Evolutionary conservation across 2,888 invertebrate genomes (phyloP), one percentile per base, ranked within the genome.

Genomic region (Geophilus truncorum): DNA sequence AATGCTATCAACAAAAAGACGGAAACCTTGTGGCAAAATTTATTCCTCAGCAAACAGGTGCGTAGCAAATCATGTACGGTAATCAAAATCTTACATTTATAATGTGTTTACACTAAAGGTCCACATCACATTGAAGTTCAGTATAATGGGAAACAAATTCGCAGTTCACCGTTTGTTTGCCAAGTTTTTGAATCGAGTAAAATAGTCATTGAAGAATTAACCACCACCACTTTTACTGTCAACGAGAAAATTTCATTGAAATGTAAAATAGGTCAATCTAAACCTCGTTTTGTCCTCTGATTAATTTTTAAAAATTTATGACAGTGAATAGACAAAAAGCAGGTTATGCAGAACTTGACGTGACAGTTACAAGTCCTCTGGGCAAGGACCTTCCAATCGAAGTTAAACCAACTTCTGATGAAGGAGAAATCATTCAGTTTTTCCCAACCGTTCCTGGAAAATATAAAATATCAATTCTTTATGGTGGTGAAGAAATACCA

Each of bases 1-100:
- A 96, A 81, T 97, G 98, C 86, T 97, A 97, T 87, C 96, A 96
- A 86, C 98, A 98, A 82, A 95, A 97, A 85, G 96, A 97, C 82
- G 98, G 98, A 1, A 93, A 96, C 85, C 89, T 97, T 81, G 92
- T 96, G 86, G 98, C 98, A 0, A 98, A 99, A 87, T 99, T 94
- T 87, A 92, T 94, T 34, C 92, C 92, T 81, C 92, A 92, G 15
- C 81, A 83, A 82, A 83, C 83, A 76, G 84, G 84, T 82, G 82
- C 40, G 15, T 10, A 32, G 9, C 28, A 32, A 77, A 70, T 70
- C n/a, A n/a, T n/a, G n/a, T n/a, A n/a, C n/a, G n/a, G n/a, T n/a
- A n/a, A n/a, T n/a, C n/a, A n/a, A n/a, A n/a, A n/a, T n/a, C n/a
- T n/a, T n/a, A n/a, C n/a, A n/a, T n/a, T n/a, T n/a, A n/a, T n/a